Evolutionary conservation across 2,113 vertebrate species (phyloP).

Genomic region (Pagrus major): DNA sequence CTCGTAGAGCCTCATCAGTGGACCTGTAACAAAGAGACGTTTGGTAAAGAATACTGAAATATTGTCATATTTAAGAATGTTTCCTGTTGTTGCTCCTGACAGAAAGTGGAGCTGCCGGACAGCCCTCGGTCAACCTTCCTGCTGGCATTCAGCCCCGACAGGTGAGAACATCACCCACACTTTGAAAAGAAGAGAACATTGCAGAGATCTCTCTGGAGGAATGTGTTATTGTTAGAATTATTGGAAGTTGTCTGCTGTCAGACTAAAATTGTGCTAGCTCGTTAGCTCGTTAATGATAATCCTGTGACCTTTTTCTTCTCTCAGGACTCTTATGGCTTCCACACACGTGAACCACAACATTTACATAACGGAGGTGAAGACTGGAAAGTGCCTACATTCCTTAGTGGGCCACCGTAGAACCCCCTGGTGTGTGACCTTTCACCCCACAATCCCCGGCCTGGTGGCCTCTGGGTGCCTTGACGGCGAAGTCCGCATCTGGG

Average conservation of each 20-base stretch:
- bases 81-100: constrained; percentile 78
- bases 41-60: too few species aligned
- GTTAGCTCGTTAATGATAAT: too few species aligned
- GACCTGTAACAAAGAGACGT: too few species aligned
- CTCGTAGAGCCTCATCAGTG: too few species aligned
- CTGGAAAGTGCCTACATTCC: constrained; percentile 97
- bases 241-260: too few species aligned
- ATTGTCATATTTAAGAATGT: neutral
- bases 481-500: constrained; percentile 99
- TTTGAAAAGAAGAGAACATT: neutral
- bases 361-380: constrained; percentile 99
- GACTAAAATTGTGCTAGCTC: too few species aligned
- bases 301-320: neutral
- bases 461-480: constrained; percentile 99
- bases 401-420: constrained; percentile 97
- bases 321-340: constrained; percentile 96
- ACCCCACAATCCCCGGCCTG: constrained; percentile 97
- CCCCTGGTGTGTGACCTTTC: constrained; percentile 99
- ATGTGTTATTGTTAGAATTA: too few species aligned
- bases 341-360: constrained; percentile 99
- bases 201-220: neutral
- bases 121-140: constrained; percentile 99
- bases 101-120: constrained; percentile 99
- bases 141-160: constrained; percentile 98
- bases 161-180: constrained; percentile 80